Base-by-base conservation (phyloP, 1,140 invertebrate species). In the Eciton burchellii region DNA sequence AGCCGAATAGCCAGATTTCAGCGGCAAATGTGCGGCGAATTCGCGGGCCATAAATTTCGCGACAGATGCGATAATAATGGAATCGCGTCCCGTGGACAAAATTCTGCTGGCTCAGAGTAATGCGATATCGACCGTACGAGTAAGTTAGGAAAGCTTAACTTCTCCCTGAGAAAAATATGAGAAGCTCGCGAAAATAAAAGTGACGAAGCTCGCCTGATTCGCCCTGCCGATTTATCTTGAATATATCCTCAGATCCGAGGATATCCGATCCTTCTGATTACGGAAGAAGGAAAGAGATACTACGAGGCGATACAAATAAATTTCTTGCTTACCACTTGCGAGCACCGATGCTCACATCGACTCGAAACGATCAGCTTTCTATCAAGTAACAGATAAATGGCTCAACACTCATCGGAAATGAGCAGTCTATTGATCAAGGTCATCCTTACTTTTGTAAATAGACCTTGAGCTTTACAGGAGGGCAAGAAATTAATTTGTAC, bases 91-190 rank as follows among this genome's bases (percentile, higher is more conserved):
- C 24, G 43, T 76, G 35, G 43, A 45, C 12, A 3, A 76, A 76
- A 76, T 76, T 35, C 26, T 47, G 12, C 71, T 11, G 21, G 24
- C 3, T 47, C n/a, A n/a, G 49, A 3, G 41, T 74, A 65, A 52
- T 24, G n/a, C 45, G 49, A 49, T 26, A 26, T 76, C 72, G 63
- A 76, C 49, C n/a, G n/a, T 59, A 76, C 43, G 65, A 19, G 63
- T 49, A 65, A 74, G 35, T 63, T 21, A 63, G 26, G 45, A 74
- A 76, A 76, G 59, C 43, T 65, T 41, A 4, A 35, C 26, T 65
- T 49, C n/a, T 76, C 26, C 35, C n/a, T 41, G 54, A 12, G 59
- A 76, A 3, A 41, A 63, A 60, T 73, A 63, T 63, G 11, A 49
- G n/a, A 35, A 35, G n/a, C 12, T 12, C 8, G 1, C 63, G 26